Evolutionary conservation across 2,797 vertebrate species (phyloP).

Genomic region (Notolepis coatsorum): DNA sequence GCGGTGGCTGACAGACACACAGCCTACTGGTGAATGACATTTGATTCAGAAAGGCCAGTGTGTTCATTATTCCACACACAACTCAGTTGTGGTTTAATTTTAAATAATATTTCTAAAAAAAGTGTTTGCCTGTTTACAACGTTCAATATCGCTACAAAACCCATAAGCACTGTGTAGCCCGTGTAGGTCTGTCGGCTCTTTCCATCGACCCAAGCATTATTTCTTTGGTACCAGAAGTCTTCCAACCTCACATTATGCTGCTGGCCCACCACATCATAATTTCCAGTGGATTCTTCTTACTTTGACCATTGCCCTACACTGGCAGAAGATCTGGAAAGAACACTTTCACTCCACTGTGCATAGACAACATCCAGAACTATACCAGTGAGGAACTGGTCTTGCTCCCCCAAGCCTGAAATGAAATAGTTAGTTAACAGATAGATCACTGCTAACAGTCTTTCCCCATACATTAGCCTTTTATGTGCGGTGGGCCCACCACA

Average conservation of each 20-base stretch:
- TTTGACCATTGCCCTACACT: conserved; percentile 58
- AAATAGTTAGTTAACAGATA: neutral
- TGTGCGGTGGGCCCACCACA: too few relatives aligned
- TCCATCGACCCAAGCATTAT: conserved; percentile 31
- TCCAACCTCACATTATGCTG: conserved; percentile 29
- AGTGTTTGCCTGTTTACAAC: neutral
- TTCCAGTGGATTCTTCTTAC: conserved; percentile 64
- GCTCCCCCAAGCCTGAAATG: conserved; percentile 3
- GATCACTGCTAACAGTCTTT: too few relatives aligned
- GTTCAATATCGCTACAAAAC: neutral
- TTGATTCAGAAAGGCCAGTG: neutral
- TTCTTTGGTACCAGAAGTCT: conserved; percentile 33
- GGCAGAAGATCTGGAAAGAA: conserved; percentile 67
- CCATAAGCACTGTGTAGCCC: neutral
- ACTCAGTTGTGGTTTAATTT: neutral
- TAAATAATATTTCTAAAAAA: neutral
- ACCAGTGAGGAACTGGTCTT: conserved; percentile 13
- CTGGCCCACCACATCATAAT: conserved; percentile 56
- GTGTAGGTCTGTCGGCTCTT: conserved; percentile 31
- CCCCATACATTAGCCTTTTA: too few relatives aligned
- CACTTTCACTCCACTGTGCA: conserved; percentile 11
- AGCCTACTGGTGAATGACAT: neutral
- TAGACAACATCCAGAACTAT: conserved; percentile 25
- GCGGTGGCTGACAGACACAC: conserved; percentile 14
- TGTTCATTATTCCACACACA: neutral